These are phyloP conservation scores for Clarias fuscus DNA, from an alignment of 2,797 vertebrate genomes.

Conservation along the genomic window DNA sequence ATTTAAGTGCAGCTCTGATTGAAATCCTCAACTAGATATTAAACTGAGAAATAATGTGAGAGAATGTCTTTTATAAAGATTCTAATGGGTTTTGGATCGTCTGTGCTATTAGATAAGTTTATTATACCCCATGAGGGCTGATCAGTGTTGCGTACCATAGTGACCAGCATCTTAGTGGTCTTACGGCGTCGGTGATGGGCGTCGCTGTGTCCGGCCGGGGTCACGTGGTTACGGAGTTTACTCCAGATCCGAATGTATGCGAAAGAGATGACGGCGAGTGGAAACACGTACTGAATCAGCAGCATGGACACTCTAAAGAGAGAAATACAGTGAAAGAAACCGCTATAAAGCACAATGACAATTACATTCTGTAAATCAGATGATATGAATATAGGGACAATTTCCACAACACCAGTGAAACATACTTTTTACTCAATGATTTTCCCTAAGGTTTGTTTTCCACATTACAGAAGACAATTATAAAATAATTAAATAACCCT, in stretches of 20 bases:
- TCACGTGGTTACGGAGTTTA: slow-evolving; percentile 87
- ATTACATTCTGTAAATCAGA: background rate
- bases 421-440: too few species aligned
- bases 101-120: background rate
- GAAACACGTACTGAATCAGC: slow-evolving; percentile 88
- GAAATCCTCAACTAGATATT: background rate
- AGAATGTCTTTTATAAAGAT: background rate
- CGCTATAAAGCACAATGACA: too few species aligned
- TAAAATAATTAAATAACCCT: too few species aligned
- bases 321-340: background rate
- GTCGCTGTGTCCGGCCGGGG: slow-evolving; percentile 77
- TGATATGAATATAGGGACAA: background rate
- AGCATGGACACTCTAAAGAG: slow-evolving; percentile 81
- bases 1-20: background rate
- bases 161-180: slow-evolving; percentile 94
- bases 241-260: slow-evolving; percentile 93
- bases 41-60: background rate
- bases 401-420: background rate
- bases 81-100: background rate
- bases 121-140: background rate
- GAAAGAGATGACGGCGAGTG: slow-evolving; percentile 86
- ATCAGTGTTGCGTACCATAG: slow-evolving; percentile 46
- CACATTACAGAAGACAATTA: too few species aligned
- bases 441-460: too few species aligned
- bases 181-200: slow-evolving; percentile 79